Evolutionary conservation across 1,140 invertebrate species (phyloP).

Genomic region (Pseudomyrmex dendroicus): DNA sequence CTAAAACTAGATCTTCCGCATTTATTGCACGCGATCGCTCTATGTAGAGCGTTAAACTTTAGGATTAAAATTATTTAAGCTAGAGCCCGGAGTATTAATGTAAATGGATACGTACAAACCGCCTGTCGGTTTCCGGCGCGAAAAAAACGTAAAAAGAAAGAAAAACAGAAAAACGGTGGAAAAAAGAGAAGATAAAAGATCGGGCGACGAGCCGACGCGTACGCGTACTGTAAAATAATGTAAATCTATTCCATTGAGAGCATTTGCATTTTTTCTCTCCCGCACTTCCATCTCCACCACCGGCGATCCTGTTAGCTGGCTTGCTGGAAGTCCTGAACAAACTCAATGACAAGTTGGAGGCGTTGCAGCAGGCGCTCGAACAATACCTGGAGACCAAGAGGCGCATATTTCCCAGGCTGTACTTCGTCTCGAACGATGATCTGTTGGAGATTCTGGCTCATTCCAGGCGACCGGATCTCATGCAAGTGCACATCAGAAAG

Average conservation of each 20-base stretch:
- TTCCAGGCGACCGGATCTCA: constrained; percentile 91
- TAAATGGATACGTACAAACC: constrained; percentile 55
- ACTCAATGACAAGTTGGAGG: constrained; percentile 88
- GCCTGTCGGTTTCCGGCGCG: constrained; percentile 34
- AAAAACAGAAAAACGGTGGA: neutral
- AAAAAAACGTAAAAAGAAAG: constrained; percentile 10
- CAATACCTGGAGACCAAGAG: constrained; percentile 94
- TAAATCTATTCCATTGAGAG: constrained; percentile 67
- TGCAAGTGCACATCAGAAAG: constrained; percentile 94
- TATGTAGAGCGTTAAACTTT: constrained; percentile 15
- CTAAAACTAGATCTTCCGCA: constrained; percentile 2
- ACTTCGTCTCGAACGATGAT: constrained; percentile 96
- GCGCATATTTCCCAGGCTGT: constrained; percentile 92
- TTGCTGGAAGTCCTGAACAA: constrained; percentile 88
- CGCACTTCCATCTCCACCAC: constrained; percentile 2
- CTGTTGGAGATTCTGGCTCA: constrained; percentile 93
- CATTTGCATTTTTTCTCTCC: constrained; percentile 71
- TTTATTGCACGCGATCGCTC: constrained; percentile 25
- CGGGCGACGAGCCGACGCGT: constrained; percentile 51
- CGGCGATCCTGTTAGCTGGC: constrained; percentile 74
- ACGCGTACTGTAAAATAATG: constrained; percentile 68
- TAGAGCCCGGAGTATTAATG: constrained; percentile 41
- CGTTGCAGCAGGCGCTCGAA: constrained; percentile 90
- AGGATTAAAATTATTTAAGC: constrained; percentile 52
- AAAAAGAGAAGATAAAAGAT: constrained; percentile 12